A percentile compares a stretch with the other conserved stretches of the same genome.
Evolutionary conservation across 2,888 invertebrate genomes (phyloP).

Genomic region (Seira sanloemensis): DNA sequence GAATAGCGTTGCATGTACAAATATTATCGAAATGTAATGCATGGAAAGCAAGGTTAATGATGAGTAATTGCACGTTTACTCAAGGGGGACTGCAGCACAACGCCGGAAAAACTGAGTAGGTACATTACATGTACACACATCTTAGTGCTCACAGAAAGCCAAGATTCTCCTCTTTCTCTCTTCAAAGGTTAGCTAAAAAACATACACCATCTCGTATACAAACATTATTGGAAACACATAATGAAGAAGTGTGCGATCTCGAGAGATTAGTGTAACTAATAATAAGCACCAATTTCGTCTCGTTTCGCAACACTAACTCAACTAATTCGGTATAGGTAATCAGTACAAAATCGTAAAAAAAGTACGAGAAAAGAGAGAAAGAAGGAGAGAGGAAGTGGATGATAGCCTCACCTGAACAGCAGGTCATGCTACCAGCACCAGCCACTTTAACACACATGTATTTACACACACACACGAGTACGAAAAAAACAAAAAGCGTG

Average conservation of each 20-base stretch:
- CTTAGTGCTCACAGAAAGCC: background rate
- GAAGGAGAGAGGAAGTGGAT: slow-evolving; percentile 43
- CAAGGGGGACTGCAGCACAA: too few relatives aligned
- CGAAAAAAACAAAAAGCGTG: too few relatives aligned
- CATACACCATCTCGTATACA: background rate
- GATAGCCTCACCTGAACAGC: slow-evolving; percentile 37
- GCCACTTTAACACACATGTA: too few relatives aligned
- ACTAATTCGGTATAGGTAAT: background rate
- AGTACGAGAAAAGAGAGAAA: slow-evolving; percentile 24
- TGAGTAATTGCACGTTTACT: slow-evolving; percentile 34
- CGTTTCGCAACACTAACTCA: background rate
- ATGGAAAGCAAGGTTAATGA: slow-evolving; percentile 46
- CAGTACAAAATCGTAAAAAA: background rate
- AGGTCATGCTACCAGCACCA: slow-evolving; percentile 40
- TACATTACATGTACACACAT: background rate
- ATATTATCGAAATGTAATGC: slow-evolving; percentile 38
- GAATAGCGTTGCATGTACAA: slow-evolving; percentile 51
- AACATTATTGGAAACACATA: slow-evolving; percentile 8
- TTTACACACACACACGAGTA: too few relatives aligned
- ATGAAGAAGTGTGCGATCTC: background rate
- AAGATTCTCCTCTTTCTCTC: background rate
- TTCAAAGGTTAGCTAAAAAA: slow-evolving; percentile 31
- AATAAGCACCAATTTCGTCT: background rate
- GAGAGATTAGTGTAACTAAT: background rate
- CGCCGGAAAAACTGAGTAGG: slow-evolving; percentile 7